These are phyloP conservation scores for Dasysyrphus tricinctus DNA, from an alignment of 2,888 invertebrate genomes.

Conservation along the genomic window DNA sequence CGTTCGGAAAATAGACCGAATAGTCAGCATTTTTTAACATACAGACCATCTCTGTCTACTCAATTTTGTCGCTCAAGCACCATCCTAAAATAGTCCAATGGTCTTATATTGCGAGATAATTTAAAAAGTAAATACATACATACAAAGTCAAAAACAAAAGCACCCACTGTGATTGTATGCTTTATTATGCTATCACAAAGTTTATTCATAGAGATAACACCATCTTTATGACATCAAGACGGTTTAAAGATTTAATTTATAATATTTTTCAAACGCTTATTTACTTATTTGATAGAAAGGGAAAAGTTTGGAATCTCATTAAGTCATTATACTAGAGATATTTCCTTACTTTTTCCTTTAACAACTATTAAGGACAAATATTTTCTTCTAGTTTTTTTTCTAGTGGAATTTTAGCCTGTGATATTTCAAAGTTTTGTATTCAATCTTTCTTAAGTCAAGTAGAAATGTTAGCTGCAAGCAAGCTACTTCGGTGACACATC, in stretches of 20 bases:
- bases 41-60: background rate
- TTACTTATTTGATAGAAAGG: too few species aligned
- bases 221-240: background rate
- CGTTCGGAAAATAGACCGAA: constrained; percentile 41
- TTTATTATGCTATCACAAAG: background rate
- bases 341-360: too few species aligned
- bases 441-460: too few species aligned
- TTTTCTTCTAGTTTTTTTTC: too few species aligned
- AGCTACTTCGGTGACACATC: too few species aligned
- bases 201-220: background rate
- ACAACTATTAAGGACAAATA: too few species aligned
- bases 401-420: too few species aligned
- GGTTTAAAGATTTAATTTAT: background rate
- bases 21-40: background rate
- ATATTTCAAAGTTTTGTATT: too few species aligned
- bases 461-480: too few species aligned
- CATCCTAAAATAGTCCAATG: constrained; percentile 2
- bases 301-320: too few species aligned
- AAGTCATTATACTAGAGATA: too few species aligned
- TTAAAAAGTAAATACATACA: background rate
- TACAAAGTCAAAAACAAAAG: background rate
- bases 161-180: background rate
- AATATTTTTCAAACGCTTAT: too few species aligned
- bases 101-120: background rate
- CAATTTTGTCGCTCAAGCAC: background rate